Evolutionary conservation across 2,113 vertebrate genomes (phyloP).

Genomic region (Plestiodon gilberti): DNA sequence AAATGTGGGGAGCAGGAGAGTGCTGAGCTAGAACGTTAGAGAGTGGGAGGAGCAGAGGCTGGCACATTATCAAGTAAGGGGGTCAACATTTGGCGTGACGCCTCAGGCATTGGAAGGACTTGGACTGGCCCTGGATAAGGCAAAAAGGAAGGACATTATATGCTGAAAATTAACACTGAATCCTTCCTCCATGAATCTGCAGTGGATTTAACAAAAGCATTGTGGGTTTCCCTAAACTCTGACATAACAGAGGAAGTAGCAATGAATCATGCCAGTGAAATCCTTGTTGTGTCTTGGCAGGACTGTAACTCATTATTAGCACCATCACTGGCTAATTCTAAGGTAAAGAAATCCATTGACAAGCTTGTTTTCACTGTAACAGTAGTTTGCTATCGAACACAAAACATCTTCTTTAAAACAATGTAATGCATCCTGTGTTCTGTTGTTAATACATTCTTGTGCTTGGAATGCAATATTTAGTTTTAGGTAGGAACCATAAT

Average conservation of each 20-base stretch:
- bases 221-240: background rate
- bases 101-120: too few species aligned
- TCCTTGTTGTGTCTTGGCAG: background rate
- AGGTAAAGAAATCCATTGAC: background rate
- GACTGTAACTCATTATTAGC: background rate
- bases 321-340: background rate
- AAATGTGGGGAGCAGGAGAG: too few species aligned
- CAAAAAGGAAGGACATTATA: background rate
- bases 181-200: background rate
- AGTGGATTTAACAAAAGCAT: background rate
- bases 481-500: background rate
- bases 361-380: background rate
- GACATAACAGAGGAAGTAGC: background rate
- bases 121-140: background rate
- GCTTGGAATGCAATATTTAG: conserved; percentile 8
- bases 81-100: too few species aligned
- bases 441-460: background rate
- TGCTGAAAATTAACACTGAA: background rate
- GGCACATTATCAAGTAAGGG: too few species aligned
- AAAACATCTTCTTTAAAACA: conserved; percentile 1
- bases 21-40: too few species aligned
- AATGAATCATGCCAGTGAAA: background rate
- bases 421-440: conserved; percentile 1
- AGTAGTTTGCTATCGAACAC: background rate
- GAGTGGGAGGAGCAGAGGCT: too few species aligned